Base-by-base conservation (phyloP, 1,140 invertebrate genomes). In the Cydia strobilella region DNA sequence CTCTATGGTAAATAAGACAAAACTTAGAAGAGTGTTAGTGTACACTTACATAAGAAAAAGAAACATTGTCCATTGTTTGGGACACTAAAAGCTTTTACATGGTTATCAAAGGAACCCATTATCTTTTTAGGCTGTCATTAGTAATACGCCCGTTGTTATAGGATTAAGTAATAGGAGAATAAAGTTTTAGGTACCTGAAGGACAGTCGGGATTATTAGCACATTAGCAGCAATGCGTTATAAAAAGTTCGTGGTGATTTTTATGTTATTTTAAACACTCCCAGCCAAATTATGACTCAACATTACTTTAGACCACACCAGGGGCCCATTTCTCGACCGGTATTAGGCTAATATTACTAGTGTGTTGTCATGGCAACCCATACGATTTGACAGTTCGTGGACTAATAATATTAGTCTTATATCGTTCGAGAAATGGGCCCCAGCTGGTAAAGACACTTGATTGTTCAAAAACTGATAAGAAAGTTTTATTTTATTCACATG, bases 61-160 rank as follows among this genome's bases (percentile, higher is more conserved):
- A 2, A 23, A n/a, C 12, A 27, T 18, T 66, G 12, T 31, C 25
- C 25, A 31, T 27, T n/a, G 35, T 69, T 15, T 31, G 15, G 42
- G n/a, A 25, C 35, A 72, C 71, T 72, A 72, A 72, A 72, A 72
- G 45, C 71, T 72, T 72, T 72, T 45, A 72, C 39, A 25, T 13
- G 20, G 18, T 72, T 72, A 72, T 51, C 72, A 15, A 62, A 9
- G 10, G 18, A 62, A 6, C 31, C 15, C 20, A 59, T 69, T 39
- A 69, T 69, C 65, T n/a, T 35, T 35, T n/a, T 18, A 59, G 54
- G 54, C 3, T 23, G 45, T 48, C 48, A 72, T 72, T 72, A 51
- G 71, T 72, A 72, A 45, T n/a, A 3, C 31, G 48, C 12, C 45
- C 20, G 20, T 59, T 18, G 13, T 54, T 54, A 23, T 59, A 23